Percentiles rank a stretch among this genome's conserved stretches.
Conservation (phyloP, 2,797 vertebrate species). For the Tapera naevia region DNA sequence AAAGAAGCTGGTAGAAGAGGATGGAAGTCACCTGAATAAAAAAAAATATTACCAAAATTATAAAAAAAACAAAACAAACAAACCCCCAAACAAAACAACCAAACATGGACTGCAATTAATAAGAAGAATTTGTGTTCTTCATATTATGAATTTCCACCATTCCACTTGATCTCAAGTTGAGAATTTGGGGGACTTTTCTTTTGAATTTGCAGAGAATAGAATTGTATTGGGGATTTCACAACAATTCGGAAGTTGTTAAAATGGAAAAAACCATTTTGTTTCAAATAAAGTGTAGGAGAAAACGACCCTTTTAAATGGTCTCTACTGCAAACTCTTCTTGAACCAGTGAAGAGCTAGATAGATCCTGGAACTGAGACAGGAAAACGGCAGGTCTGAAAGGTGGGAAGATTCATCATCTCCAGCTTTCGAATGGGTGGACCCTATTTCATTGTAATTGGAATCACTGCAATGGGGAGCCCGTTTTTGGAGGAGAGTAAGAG, state of each 20-base stretch:
- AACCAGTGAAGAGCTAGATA: neutral
- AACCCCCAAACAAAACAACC: no score
- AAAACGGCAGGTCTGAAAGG: neutral
- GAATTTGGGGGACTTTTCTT: neutral
- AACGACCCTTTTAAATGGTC: neutral
- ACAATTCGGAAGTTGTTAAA: neutral
- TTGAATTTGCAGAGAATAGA: slow-evolving; percentile 10
- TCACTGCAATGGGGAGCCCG: neutral
- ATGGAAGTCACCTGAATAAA: neutral
- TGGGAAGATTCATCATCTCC: neutral
- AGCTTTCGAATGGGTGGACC: neutral
- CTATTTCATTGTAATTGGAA: neutral
- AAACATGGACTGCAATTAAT: neutral
- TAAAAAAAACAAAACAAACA: neutral
- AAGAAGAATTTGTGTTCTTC: neutral
- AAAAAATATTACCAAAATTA: neutral
- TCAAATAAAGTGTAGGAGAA: neutral
- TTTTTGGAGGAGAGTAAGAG: neutral
- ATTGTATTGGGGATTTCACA: neutral
- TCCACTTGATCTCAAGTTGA: neutral
- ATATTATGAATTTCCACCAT: neutral
- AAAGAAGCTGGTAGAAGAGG: neutral
- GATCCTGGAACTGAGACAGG: neutral
- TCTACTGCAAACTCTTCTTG: neutral
- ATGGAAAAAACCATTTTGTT: neutral